Conservation (phyloP, 35 echinoderm and acorn worm species). For the Apostichopus parvimensis region DNA sequence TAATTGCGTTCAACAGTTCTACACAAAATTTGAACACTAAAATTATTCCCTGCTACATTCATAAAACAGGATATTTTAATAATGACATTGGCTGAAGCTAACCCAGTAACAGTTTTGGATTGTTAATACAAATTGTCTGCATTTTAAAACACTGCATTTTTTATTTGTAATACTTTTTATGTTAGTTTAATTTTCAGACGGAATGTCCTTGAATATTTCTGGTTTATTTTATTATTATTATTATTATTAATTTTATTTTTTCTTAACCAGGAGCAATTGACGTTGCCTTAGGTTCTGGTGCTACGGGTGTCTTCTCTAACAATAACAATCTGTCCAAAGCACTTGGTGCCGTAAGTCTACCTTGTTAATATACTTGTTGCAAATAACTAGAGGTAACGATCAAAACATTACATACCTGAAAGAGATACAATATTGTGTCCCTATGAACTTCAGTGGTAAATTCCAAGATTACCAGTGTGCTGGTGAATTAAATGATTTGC, state of each 20-base stretch:
- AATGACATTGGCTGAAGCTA: too few relatives aligned
- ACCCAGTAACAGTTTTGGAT: too few relatives aligned
- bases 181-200: too few relatives aligned
- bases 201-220: background rate
- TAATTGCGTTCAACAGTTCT: too few relatives aligned
- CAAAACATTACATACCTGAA: background rate
- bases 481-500: too few relatives aligned
- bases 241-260: background rate
- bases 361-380: background rate
- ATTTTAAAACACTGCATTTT: too few relatives aligned
- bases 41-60: too few relatives aligned
- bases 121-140: too few relatives aligned
- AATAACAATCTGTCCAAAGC: slow-evolving; percentile 63
- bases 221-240: background rate
- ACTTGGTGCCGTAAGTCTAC: slow-evolving; percentile 59
- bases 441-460: slow-evolving; percentile 1
- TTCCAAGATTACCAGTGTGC: background rate
- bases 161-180: too few relatives aligned
- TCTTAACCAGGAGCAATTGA: slow-evolving; percentile 70
- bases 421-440: background rate
- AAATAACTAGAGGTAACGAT: background rate
- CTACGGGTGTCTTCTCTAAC: slow-evolving; percentile 81
- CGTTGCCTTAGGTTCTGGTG: slow-evolving; percentile 85
- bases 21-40: too few relatives aligned
- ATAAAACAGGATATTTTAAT: too few relatives aligned